Evolutionary conservation across 2,888 invertebrate genomes (phyloP), one percentile per base, ranked within the genome.

Genomic region (Volucella inanis): DNA sequence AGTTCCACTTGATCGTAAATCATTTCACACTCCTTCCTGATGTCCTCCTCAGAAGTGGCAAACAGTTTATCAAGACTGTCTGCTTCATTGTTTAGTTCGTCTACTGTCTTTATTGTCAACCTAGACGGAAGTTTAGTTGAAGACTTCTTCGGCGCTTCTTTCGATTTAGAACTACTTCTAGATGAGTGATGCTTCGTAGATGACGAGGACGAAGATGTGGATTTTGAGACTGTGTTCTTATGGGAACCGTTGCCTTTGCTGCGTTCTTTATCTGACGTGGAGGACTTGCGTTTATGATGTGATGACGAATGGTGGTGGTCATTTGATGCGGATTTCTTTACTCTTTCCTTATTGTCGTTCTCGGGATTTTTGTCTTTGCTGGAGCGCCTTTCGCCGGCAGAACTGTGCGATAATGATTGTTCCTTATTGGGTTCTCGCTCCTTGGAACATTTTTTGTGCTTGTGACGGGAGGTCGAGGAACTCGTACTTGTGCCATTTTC

Each of bases 1-100:
- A 88, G 88, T 75, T 94, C 94, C 92, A 95, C 94, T 92, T 97
- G 96, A 91, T 97, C 96, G 92, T 97, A 98, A 88, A 98, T 97
- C 92, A 94, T 95, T 89, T 96, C 94, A 91, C 98, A 98, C 92
- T 98, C 97, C 88, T 96, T 94, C 89, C 95, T 95, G 80, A 97
- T 95, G 87, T 95, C 94, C 87, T 94, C 95, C 88, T 95, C 94
- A 89, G 95, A 94, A 38, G 89, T 89, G 10, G 89, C 88, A 72
- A 89, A 89, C 12, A 89, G 52, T 31, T 88, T 88, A 8, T 81
- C 90, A 91, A 50, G 91, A 91, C 88, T 93, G 92, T 89, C 92
- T 92, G 82, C 91, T 91, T 85, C 88, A 31, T 31, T 6, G 31
- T 31, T 31, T 90, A 72, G 89, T 87, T 91, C 92, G 50, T 89